A percentile compares a stretch with the other conserved stretches of the same genome.
These are phyloP conservation scores for Phrixothrix hirtus DNA, from an alignment of 2,888 invertebrate genomes.

Conservation along the genomic window DNA sequence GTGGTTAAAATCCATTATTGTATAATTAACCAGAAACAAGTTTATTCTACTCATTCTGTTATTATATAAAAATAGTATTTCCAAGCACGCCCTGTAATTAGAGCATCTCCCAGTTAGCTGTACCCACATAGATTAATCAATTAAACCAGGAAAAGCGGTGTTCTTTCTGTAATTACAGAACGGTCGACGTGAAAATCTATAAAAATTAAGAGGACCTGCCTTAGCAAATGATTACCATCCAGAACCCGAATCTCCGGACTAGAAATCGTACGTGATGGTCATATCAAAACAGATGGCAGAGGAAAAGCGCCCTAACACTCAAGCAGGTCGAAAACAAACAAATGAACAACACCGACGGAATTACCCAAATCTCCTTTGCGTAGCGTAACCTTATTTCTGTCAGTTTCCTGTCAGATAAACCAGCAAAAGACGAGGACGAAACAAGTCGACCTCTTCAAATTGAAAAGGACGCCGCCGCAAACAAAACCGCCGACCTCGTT, in stretches of 20 bases:
- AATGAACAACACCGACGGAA: neutral
- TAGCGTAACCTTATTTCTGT: neutral
- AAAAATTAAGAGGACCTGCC: neutral
- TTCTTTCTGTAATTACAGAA: no score
- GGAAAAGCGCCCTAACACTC: neutral
- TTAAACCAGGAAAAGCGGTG: no score
- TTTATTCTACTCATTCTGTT: no score
- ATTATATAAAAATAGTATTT: no score
- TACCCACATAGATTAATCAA: no score
- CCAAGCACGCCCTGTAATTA: no score
- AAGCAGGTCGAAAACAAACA: neutral
- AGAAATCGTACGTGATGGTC: neutral
- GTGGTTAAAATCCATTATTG: no score
- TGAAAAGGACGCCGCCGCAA: neutral
- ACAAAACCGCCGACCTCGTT: neutral
- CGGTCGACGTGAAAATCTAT: neutral
- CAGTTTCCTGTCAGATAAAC: neutral
- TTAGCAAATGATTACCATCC: neutral
- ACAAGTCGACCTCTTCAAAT: neutral
- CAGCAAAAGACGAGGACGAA: neutral
- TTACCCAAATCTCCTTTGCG: neutral
- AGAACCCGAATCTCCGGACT: neutral
- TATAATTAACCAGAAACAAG: no score
- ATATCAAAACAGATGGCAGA: neutral
- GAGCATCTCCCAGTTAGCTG: no score